These are phyloP conservation scores for Phoenicopterus ruber DNA, from an alignment of 2,113 vertebrate species.

Conservation along the genomic window DNA sequence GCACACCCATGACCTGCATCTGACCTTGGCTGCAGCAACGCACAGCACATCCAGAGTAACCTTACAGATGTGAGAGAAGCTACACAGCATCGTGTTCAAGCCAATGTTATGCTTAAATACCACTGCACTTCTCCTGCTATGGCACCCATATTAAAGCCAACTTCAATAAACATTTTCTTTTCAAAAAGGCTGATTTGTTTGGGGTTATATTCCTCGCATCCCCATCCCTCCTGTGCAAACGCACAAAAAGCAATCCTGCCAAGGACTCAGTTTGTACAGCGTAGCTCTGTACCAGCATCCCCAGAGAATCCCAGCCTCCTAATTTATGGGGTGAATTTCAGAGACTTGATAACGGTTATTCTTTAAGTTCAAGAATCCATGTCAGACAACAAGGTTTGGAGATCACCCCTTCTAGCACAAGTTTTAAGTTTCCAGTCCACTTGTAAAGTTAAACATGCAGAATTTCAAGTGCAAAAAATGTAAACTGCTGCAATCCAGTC, in stretches of 20 bases:
- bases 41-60: background rate
- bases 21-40: background rate
- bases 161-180: background rate
- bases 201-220: background rate
- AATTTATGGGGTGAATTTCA: background rate
- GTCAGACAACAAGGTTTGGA: background rate
- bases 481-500: background rate
- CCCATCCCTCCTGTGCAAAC: background rate
- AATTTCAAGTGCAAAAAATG: background rate
- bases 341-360: background rate
- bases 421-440: background rate
- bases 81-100: background rate
- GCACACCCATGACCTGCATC: background rate
- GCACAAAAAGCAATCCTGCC: background rate
- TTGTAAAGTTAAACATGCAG: background rate
- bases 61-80: background rate
- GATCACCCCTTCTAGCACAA: background rate
- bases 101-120: background rate
- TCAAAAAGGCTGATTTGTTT: background rate
- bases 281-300: background rate
- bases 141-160: background rate
- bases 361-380: background rate
- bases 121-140: background rate
- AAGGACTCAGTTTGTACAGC: background rate
- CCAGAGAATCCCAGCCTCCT: background rate